Percentiles rank a stretch among this genome's conserved stretches.
These are phyloP conservation scores for Rhaphigaster nebulosa DNA, from an alignment of 2,888 invertebrate species.

Conservation along the genomic window DNA sequence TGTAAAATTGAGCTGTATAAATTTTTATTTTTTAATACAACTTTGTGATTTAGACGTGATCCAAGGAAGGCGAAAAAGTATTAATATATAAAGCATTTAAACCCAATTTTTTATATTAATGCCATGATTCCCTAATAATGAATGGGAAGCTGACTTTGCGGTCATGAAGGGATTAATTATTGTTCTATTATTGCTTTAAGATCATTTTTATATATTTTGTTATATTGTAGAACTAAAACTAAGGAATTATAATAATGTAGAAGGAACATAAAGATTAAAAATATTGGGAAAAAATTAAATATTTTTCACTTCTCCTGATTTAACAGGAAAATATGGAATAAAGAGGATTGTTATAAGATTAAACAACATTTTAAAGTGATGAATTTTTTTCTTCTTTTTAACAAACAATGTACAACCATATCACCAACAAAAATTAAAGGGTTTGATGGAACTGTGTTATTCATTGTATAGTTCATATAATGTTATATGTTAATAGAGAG, in stretches of 20 bases:
- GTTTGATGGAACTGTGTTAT: neutral
- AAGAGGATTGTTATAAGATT: neutral
- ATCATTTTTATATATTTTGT: neutral
- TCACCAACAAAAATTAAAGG: neutral
- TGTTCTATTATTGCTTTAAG: neutral
- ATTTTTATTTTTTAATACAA: conserved; percentile 6
- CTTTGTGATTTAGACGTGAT: conserved; percentile 39
- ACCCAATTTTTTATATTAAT: neutral
- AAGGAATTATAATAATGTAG: neutral
- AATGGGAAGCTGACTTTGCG: neutral
- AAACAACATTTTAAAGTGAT: neutral
- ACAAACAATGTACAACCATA: neutral
- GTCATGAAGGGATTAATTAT: neutral
- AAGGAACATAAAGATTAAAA: neutral
- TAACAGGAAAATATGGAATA: neutral
- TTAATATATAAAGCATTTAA: neutral
- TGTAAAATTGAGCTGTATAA: conserved; percentile 5
- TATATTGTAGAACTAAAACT: neutral
- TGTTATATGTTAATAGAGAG: neutral
- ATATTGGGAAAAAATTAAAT: neutral
- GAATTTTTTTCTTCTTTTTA: neutral
- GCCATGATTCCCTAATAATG: neutral
- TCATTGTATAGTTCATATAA: neutral
- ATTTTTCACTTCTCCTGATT: neutral
- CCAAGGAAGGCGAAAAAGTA: neutral